Evolutionary conservation across 2,888 invertebrate genomes (phyloP).

Genomic region (Scaptomyza polygonia): DNA sequence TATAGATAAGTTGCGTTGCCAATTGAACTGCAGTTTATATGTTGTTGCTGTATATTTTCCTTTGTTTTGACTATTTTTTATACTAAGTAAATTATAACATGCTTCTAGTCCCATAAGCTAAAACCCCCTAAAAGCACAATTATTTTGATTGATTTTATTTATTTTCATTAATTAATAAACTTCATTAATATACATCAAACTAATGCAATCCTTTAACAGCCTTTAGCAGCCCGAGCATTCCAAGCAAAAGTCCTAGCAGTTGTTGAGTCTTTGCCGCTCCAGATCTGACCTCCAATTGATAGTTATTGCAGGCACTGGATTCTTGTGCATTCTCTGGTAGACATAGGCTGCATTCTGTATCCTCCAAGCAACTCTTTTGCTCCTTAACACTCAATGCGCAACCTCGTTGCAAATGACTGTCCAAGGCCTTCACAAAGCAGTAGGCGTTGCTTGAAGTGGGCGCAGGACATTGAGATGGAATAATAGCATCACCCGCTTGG

Average conservation of each 20-base stretch:
- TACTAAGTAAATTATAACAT: not conserved
- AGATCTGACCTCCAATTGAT: conserved; percentile 39
- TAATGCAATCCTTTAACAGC: conserved; percentile 31
- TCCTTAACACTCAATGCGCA: conserved; percentile 72
- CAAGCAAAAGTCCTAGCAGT: conserved; percentile 38
- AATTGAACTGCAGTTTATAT: not conserved
- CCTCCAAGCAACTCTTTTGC: conserved; percentile 70
- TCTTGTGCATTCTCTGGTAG: conserved; percentile 51
- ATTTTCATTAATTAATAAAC: conserved; percentile 13
- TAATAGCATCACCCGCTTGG: conserved; percentile 34
- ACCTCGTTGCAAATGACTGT: conserved; percentile 64
- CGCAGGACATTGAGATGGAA: conserved; percentile 66
- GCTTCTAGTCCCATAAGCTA: conserved; percentile 10
- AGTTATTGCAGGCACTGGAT: conserved; percentile 74
- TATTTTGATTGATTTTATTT: conserved; percentile 11
- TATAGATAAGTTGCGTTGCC: not conserved
- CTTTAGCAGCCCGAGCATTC: conserved; percentile 24
- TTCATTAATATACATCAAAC: not conserved
- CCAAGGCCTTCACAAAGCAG: conserved; percentile 70
- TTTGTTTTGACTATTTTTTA: too few relatives aligned
- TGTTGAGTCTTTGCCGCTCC: conserved; percentile 24
- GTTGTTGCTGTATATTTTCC: not conserved
- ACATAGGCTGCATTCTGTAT: conserved; percentile 74
- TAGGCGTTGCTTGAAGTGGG: conserved; percentile 80
- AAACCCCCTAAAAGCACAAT: conserved; percentile 2